Conservation (phyloP, 2,113 vertebrate genomes). For the Passer montanus region DNA sequence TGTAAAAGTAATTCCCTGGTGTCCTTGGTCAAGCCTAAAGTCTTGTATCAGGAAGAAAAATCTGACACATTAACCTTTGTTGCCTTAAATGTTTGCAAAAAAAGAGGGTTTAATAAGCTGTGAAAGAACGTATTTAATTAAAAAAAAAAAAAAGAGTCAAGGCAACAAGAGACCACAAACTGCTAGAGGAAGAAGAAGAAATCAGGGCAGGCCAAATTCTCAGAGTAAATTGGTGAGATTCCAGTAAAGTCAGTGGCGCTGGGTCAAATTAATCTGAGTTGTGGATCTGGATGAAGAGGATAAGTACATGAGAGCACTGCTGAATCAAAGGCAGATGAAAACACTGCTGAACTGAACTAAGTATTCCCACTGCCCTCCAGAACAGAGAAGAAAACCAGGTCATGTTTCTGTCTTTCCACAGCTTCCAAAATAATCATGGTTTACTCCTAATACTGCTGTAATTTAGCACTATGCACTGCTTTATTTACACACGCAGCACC, state of each 20-base stretch:
- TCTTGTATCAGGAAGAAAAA: neutral
- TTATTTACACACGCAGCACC: neutral
- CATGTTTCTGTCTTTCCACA: neutral
- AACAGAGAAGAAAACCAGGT: neutral
- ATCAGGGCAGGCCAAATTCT: neutral
- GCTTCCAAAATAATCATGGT: neutral
- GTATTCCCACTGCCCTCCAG: neutral
- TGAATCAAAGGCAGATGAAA: neutral
- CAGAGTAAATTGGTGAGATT: neutral
- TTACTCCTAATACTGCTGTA: neutral
- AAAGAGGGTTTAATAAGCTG: neutral
- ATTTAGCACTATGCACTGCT: neutral
- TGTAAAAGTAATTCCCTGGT: neutral
- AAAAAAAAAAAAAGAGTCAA: neutral
- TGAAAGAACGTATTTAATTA: neutral
- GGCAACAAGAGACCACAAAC: neutral
- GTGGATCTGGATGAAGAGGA: neutral
- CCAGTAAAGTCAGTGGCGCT: neutral
- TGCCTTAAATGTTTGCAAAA: neutral
- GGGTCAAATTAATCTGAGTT: neutral
- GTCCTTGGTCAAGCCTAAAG: neutral
- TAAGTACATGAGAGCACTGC: neutral
- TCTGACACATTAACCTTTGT: neutral
- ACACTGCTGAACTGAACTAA: neutral
- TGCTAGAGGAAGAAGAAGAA: neutral